Evolutionary conservation across 2,113 vertebrate species (phyloP).

Genomic region (Vicugna pacos): DNA sequence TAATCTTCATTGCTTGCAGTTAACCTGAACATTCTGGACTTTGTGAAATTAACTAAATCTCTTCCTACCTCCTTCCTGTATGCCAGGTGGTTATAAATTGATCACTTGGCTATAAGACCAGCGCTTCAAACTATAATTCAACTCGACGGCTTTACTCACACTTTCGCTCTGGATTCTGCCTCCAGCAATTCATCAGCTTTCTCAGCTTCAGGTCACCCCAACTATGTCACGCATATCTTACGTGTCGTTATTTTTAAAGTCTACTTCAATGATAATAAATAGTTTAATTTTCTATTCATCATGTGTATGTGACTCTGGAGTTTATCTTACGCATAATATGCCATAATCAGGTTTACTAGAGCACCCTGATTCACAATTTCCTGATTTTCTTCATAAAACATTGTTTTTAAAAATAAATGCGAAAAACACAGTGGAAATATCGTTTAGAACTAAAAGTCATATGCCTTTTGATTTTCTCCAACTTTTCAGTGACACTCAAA

Average conservation of each 20-base stretch:
- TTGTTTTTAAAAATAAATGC: constrained; percentile 24
- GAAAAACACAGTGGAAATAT: background rate
- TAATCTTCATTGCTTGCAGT: background rate
- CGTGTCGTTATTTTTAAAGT: background rate
- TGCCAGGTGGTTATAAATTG: background rate
- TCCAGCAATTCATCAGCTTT: background rate
- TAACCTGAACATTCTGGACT: background rate
- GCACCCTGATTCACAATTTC: background rate
- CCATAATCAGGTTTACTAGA: background rate
- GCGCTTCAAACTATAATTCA: background rate
- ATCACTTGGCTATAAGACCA: background rate
- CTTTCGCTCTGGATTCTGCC: background rate
- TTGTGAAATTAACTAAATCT: background rate
- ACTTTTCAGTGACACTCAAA: background rate
- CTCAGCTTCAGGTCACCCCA: background rate
- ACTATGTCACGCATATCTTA: background rate
- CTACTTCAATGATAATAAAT: background rate
- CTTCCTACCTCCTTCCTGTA: background rate
- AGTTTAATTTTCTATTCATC: constrained; percentile 5
- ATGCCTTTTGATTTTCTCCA: background rate
- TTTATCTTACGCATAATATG: background rate
- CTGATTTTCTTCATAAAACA: background rate
- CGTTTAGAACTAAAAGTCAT: background rate
- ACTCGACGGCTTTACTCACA: background rate
- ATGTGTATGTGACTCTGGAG: background rate